Evolutionary conservation across 2,113 vertebrate genomes (phyloP).

Genomic region (Hippocampus abdominalis): DNA sequence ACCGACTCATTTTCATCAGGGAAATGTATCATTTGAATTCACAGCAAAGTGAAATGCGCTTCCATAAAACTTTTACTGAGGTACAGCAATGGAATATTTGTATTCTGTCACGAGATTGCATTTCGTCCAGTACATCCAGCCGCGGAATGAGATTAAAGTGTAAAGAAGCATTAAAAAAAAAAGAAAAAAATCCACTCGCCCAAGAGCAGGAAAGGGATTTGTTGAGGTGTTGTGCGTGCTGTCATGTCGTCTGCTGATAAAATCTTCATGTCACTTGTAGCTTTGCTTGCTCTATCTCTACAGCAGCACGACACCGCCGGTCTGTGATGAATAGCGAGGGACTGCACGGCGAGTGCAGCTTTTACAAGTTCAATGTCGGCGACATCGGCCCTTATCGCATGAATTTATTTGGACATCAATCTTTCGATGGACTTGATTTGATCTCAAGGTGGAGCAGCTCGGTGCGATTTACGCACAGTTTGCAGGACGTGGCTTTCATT

Average conservation of each 20-base stretch:
- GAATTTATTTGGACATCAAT: slow-evolving; percentile 11
- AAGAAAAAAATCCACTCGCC: slow-evolving; percentile 35
- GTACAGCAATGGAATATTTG: slow-evolving; percentile 21
- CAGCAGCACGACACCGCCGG: slow-evolving; percentile 31
- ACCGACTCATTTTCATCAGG: no score
- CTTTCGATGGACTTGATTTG: slow-evolving; percentile 5
- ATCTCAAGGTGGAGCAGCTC: slow-evolving; percentile 17
- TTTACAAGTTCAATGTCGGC: slow-evolving; percentile 30
- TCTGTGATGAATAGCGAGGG: slow-evolving; percentile 44
- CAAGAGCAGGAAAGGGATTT: slow-evolving; percentile 32
- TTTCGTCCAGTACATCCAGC: slow-evolving; percentile 3
- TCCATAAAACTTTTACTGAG: neutral
- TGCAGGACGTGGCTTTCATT: slow-evolving; percentile 1
- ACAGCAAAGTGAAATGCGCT: no score
- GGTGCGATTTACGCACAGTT: neutral
- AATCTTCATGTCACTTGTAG: slow-evolving; percentile 52
- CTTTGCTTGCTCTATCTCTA: slow-evolving; percentile 51
- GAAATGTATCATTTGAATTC: no score
- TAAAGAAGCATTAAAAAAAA: slow-evolving; percentile 16
- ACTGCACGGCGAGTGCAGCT: slow-evolving; percentile 18
- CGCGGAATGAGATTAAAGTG: slow-evolving; percentile 12
- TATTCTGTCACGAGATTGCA: no score
- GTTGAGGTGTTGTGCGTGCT: slow-evolving; percentile 21
- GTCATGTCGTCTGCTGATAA: slow-evolving; percentile 39
- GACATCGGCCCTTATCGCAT: slow-evolving; percentile 27